Conservation (phyloP, 2,888 invertebrate genomes). For the Chrysopilus asiliformis region DNA sequence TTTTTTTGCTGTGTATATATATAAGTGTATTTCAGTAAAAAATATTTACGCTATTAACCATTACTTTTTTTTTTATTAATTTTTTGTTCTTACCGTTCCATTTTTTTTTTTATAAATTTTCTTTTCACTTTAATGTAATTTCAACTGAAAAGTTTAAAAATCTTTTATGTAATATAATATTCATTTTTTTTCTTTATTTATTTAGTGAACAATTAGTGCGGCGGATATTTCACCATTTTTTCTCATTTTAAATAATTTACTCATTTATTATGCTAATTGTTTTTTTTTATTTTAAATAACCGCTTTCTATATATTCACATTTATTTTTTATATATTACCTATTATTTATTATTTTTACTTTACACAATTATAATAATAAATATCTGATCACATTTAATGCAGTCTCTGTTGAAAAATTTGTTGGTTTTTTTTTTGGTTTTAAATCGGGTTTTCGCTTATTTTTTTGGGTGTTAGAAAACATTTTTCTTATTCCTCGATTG, state of each 20-base stretch:
- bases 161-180: too few relatives aligned
- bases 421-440: conserved; percentile 5
- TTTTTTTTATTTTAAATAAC: too few relatives aligned
- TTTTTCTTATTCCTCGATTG: too few relatives aligned
- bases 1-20: conserved; percentile 11
- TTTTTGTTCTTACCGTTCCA: neutral
- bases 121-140: conserved; percentile 5
- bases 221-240: conserved; percentile 10
- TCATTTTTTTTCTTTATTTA: conserved; percentile 7
- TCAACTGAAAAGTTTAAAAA: too few relatives aligned
- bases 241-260: conserved; percentile 7
- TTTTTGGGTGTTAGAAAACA: too few relatives aligned
- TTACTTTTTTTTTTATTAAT: conserved; percentile 9
- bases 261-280: too few relatives aligned
- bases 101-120: conserved; percentile 8
- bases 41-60: conserved; percentile 14
- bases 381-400: conserved; percentile 39
- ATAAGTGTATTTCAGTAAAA: conserved; percentile 12
- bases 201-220: conserved; percentile 13
- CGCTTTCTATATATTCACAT: conserved; percentile 9
- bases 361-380: conserved; percentile 19
- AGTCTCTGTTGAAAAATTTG: conserved; percentile 26
- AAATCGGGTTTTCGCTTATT: too few relatives aligned
- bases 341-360: conserved; percentile 10
- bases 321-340: conserved; percentile 11